Evolutionary conservation across 2,113 vertebrate genomes (phyloP).

Genomic region (Hydrolagus affinis): DNA sequence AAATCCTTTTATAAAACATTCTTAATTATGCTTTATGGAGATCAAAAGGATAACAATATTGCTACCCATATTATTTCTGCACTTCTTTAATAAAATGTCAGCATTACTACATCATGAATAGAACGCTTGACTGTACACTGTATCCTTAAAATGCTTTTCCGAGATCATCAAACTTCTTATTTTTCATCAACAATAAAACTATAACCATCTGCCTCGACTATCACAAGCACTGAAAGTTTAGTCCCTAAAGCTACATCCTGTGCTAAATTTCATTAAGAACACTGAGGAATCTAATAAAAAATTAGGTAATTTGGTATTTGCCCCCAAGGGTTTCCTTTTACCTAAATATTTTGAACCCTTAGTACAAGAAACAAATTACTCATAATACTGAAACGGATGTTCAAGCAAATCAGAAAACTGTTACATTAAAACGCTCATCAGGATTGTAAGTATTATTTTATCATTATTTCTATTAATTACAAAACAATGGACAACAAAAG

Average conservation of each 20-base stretch:
- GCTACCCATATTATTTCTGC: too few relatives aligned
- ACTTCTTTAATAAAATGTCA: background rate
- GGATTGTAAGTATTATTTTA: slow-evolving; percentile 6
- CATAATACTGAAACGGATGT: too few relatives aligned
- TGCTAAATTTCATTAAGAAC: background rate
- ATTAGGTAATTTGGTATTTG: background rate
- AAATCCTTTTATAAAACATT: background rate
- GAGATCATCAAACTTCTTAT: background rate
- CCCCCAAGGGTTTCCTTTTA: background rate
- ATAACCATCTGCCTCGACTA: slow-evolving; percentile 11
- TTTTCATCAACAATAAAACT: background rate
- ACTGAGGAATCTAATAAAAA: background rate
- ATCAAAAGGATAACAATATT: too few relatives aligned
- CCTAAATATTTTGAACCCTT: background rate
- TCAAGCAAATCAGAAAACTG: slow-evolving; percentile 15
- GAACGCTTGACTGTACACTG: background rate
- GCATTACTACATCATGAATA: background rate
- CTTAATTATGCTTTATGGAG: too few relatives aligned
- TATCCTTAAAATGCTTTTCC: slow-evolving; percentile 9
- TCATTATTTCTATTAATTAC: background rate
- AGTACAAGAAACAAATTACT: background rate
- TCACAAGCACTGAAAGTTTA: background rate
- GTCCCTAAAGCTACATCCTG: background rate
- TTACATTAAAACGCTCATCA: background rate
- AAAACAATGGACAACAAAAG: background rate